Conservation (phyloP, 2,888 invertebrate species). For the Erynnis tages region DNA sequence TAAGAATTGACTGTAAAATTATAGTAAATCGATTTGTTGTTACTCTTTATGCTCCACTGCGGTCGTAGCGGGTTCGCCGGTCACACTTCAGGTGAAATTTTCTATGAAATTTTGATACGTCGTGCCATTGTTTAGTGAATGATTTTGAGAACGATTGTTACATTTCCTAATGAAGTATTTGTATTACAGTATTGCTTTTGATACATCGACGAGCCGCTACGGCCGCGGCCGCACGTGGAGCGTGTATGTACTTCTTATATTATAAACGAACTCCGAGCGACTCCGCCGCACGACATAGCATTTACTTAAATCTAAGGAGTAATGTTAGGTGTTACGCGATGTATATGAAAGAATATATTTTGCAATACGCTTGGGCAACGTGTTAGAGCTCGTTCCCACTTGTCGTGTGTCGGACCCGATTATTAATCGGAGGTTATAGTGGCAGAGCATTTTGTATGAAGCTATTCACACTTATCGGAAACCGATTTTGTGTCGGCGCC, state of each 20-base stretch:
- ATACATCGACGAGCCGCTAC: background rate
- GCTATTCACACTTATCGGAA: too few relatives aligned
- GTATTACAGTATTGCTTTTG: constrained; percentile 20
- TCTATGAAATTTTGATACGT: constrained; percentile 13
- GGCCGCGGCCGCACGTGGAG: background rate
- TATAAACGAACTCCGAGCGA: constrained; percentile 20
- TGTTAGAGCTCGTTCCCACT: too few relatives aligned
- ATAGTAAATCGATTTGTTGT: constrained; percentile 32
- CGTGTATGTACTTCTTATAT: constrained; percentile 19
- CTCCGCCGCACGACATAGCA: constrained; percentile 21
- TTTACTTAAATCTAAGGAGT: constrained; percentile 10
- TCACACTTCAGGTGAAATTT: background rate
- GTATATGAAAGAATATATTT: constrained; percentile 30
- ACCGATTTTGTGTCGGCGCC: too few relatives aligned
- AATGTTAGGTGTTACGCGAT: constrained; percentile 25
- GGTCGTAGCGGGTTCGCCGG: background rate
- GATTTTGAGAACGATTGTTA: constrained; percentile 11
- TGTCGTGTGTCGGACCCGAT: too few relatives aligned
- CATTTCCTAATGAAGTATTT: constrained; percentile 15
- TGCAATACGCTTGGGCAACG: constrained; percentile 24
- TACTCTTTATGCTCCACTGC: background rate
- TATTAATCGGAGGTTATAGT: too few relatives aligned
- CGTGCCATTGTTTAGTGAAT: constrained; percentile 13
- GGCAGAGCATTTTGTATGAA: too few relatives aligned
- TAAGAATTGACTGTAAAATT: constrained; percentile 37